Conservation (phyloP, 2,113 vertebrate species). For the Malurus melanocephalus region DNA sequence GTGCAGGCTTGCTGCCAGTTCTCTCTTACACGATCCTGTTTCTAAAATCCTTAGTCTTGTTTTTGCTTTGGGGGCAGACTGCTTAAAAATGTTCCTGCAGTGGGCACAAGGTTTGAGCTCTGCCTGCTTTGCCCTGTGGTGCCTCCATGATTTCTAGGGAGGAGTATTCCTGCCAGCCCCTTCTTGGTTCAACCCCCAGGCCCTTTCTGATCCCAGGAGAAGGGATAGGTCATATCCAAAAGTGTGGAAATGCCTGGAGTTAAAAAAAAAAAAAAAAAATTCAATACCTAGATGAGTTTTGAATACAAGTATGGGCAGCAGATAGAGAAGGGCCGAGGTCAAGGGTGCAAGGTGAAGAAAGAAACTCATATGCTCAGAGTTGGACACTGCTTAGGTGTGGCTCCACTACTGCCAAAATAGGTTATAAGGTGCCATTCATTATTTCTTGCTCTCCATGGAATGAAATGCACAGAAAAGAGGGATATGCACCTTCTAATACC, state of each 20-base stretch:
- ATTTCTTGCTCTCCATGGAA: not conserved
- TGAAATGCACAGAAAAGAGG: not conserved
- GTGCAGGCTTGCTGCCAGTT: not conserved
- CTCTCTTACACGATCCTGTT: not conserved
- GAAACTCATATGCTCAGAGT: not conserved
- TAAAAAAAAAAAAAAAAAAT: not conserved
- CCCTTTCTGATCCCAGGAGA: not conserved
- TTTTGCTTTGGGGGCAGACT: not conserved
- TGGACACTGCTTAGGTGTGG: not conserved
- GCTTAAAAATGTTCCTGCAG: rapidly evolving
- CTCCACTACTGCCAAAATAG: not conserved
- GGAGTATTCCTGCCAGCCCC: not conserved
- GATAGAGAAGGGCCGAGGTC: not conserved
- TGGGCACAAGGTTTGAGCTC: not conserved
- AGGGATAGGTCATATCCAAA: not conserved
- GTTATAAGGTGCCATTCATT: not conserved
- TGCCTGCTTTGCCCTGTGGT: rapidly evolving
- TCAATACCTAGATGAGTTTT: not conserved
- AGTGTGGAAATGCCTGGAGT: rapidly evolving
- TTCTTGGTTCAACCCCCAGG: not conserved
- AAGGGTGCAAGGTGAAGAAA: not conserved
- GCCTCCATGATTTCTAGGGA: not conserved
- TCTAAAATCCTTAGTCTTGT: not conserved
- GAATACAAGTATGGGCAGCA: not conserved
- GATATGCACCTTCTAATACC: not conserved